Percentiles rank a stretch among this genome's conserved stretches.
phyloP scores from a whole-genome alignment of 35 echinoderm and acorn worm genomes.

The Nesometra sesokonis region DNA sequence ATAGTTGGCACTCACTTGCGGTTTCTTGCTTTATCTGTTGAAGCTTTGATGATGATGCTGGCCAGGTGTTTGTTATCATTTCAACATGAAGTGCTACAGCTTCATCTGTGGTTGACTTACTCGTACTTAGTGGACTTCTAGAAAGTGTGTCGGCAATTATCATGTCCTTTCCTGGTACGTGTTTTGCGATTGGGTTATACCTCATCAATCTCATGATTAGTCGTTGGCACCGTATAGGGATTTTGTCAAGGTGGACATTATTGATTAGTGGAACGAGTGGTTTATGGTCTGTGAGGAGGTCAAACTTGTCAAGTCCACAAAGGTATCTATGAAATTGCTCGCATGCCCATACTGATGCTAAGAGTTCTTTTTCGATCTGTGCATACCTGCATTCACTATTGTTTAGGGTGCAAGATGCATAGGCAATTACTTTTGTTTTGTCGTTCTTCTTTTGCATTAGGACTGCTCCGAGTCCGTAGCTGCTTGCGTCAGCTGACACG shows the following conservation, averaged over 20 bases:
- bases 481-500: slow-evolving; percentile 15
- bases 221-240: slow-evolving; percentile 38
- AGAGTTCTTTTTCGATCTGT: slow-evolving; percentile 42
- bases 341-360: slow-evolving; percentile 33
- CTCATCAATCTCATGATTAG: slow-evolving; percentile 35
- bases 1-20: slow-evolving; percentile 15
- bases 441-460: slow-evolving; percentile 14
- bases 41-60: neutral
- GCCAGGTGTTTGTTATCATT: neutral
- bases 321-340: slow-evolving; percentile 39
- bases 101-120: neutral
- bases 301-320: slow-evolving; percentile 28
- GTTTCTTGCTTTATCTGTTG: slow-evolving; percentile 10
- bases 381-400: slow-evolving; percentile 38
- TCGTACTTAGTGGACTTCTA: neutral
- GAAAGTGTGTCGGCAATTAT: slow-evolving; percentile 23
- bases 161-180: slow-evolving; percentile 13
- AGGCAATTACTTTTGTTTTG: neutral
- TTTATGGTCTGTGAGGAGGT: slow-evolving; percentile 46
- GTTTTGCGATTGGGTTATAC: neutral
- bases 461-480: slow-evolving; percentile 22
- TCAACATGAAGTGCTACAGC: neutral
- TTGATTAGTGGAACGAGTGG: slow-evolving; percentile 35
- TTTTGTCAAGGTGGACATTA: slow-evolving; percentile 23
- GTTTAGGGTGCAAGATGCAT: slow-evolving; percentile 20